Evolutionary conservation across 2,113 vertebrate genomes (phyloP).

Genomic region (Dasyprocta punctata): DNA sequence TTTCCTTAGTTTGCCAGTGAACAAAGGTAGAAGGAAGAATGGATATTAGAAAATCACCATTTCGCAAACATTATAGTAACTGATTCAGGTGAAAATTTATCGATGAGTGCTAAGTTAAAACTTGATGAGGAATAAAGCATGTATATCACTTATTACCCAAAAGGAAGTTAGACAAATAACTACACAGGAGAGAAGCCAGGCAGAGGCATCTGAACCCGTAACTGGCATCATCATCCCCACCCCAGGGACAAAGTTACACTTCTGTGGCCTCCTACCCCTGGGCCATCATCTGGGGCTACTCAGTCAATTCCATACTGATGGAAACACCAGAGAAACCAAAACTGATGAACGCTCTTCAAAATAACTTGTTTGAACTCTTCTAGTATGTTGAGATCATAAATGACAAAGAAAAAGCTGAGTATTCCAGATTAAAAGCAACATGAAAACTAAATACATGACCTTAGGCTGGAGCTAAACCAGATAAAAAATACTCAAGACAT

Average conservation of each 20-base stretch:
- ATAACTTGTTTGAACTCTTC: background rate
- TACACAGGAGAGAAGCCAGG: background rate
- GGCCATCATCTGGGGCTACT: background rate
- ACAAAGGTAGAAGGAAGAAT: background rate
- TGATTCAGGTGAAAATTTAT: background rate
- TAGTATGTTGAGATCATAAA: background rate
- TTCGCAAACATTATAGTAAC: constrained; percentile 7
- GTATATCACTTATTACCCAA: background rate
- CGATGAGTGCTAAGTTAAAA: background rate
- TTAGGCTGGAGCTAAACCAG: background rate
- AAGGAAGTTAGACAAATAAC: background rate
- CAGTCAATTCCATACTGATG: background rate
- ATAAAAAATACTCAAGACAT: background rate
- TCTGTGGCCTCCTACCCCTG: background rate
- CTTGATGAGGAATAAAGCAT: background rate
- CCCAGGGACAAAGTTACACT: background rate
- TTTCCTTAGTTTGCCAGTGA: constrained; percentile 17
- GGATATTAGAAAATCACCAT: background rate
- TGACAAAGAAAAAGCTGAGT: background rate
- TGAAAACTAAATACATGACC: background rate
- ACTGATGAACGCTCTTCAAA: background rate
- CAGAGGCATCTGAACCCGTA: background rate
- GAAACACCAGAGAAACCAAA: background rate
- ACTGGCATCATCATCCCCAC: background rate
- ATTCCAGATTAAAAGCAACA: background rate